Evolutionary conservation across 2,888 invertebrate genomes (phyloP), one percentile per base, ranked within the genome.

Genomic region (Glaucopsyche alexis): DNA sequence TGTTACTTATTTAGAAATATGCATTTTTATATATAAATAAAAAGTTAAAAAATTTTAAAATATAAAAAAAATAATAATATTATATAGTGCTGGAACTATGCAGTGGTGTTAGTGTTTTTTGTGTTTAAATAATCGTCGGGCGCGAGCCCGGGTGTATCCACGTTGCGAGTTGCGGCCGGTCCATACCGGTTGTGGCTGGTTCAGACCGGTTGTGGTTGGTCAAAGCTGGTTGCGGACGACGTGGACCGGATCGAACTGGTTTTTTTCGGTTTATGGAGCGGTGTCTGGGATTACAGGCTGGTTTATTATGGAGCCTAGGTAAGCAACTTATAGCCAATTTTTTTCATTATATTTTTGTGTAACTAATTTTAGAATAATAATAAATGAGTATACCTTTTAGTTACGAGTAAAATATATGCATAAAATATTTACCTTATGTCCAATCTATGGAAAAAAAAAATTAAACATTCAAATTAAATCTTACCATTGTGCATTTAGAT

Each of bases 301-400:
- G 75, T 78, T 79, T 71, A 78, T 77, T 79, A 79, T 80, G 82
- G 82, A 87, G 87, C 87, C 85, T 84, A 83, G 90, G 89, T 90
- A 79, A 84, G 88, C 66, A 49, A 66, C 74, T 29, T 29, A 29
- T 45, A 13, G 8, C 11, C 13, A 9, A 1, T 11, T 60, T 60
- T 29, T 11, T 29, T 50, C n/a, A 55, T n/a, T 16, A 55, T n/a
- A 55, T 55, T 16, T 55, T 55, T 42, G 42, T 42, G n/a, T n/a
- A n/a, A 8, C 42, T 0, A 42, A 42, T 42, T 42, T 42, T 42
- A 6, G 1, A 42, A 7, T 42, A 8, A 6, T 7, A 42, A 1
- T 7, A 42, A 47, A 47, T 47, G 9, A 47, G 29, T 29, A 2
- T 29, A 29, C 29, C 29, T 29, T 29, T 4, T 29, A 4, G 29